Evolutionary conservation across 2,888 invertebrate species (phyloP).

Genomic region (Caradrina kadenii): DNA sequence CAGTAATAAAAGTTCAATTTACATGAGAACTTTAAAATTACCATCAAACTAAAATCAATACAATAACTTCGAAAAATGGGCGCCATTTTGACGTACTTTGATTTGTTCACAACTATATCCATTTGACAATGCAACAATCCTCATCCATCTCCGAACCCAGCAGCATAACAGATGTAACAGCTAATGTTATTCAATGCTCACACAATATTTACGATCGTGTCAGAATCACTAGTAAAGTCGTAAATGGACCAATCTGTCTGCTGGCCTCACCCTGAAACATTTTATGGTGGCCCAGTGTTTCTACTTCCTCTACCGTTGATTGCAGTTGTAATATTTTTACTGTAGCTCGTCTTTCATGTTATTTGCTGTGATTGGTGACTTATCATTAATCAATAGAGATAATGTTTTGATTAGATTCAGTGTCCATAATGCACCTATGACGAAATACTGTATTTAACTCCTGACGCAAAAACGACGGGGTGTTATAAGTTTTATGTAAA

Average conservation of each 20-base stretch:
- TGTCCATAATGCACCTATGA: background rate
- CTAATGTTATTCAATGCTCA: slow-evolving; percentile 1
- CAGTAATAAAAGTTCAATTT: no score
- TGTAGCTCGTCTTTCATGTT: slow-evolving; percentile 10
- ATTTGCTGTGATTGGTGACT: background rate
- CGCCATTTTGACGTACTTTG: background rate
- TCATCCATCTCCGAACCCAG: background rate
- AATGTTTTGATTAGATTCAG: background rate
- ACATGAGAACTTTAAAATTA: no score
- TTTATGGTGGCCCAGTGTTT: slow-evolving; percentile 18
- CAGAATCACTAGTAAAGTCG: slow-evolving; percentile 22
- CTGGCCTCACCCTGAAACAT: background rate
- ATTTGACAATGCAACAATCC: background rate
- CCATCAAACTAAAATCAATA: no score
- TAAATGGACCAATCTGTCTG: slow-evolving; percentile 34
- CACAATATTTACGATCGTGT: slow-evolving; percentile 22
- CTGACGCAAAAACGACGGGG: no score
- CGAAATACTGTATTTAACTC: no score
- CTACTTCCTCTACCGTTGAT: slow-evolving; percentile 41
- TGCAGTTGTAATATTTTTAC: slow-evolving; percentile 38
- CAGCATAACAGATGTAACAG: slow-evolving; percentile 19
- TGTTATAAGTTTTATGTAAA: no score
- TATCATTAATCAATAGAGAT: no score
- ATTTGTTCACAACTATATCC: background rate
- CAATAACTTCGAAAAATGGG: no score